Percentiles rank a stretch among this genome's conserved stretches.
phyloP scores from a whole-genome alignment of 2,888 invertebrate genomes.

The Taphrorychus bicolor region DNA sequence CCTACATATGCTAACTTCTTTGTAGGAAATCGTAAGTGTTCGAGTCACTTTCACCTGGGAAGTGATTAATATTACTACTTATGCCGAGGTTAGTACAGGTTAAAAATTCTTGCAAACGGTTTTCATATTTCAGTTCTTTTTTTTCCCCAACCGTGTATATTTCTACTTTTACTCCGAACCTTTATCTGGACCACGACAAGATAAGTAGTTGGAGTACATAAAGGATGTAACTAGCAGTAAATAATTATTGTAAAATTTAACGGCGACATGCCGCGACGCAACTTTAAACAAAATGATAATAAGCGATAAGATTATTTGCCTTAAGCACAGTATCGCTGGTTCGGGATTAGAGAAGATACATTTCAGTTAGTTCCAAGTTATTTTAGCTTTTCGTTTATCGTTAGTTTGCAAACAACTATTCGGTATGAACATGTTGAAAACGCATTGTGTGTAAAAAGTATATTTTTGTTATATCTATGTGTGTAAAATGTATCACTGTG shows the following conservation, averaged over 20 bases:
- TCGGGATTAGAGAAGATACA: constrained; percentile 13
- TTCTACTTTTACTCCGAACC: too few relatives aligned
- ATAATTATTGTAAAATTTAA: constrained; percentile 6
- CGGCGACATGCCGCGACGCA: constrained; percentile 12
- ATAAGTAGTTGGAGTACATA: too few relatives aligned
- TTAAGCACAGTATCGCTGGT: constrained; percentile 22
- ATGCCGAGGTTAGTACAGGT: too few relatives aligned
- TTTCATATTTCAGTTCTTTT: too few relatives aligned
- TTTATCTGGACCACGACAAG: too few relatives aligned
- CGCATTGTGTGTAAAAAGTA: neutral
- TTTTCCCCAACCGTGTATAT: too few relatives aligned
- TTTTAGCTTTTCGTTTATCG: constrained; percentile 12
- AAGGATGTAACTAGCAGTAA: neutral
- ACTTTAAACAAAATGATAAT: constrained; percentile 22
- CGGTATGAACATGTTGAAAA: neutral
- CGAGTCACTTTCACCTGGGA: too few relatives aligned
- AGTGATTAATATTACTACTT: too few relatives aligned
- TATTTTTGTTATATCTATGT: neutral
- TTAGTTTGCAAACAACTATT: constrained; percentile 11
- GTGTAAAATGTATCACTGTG: too few relatives aligned
- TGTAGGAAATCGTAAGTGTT: too few relatives aligned
- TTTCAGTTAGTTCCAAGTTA: neutral
- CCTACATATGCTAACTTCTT: too few relatives aligned
- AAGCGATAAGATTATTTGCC: constrained; percentile 22
- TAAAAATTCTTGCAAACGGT: too few relatives aligned